Base-by-base conservation (phyloP, 2,797 vertebrate genomes). In the Synanceia verrucosa region DNA sequence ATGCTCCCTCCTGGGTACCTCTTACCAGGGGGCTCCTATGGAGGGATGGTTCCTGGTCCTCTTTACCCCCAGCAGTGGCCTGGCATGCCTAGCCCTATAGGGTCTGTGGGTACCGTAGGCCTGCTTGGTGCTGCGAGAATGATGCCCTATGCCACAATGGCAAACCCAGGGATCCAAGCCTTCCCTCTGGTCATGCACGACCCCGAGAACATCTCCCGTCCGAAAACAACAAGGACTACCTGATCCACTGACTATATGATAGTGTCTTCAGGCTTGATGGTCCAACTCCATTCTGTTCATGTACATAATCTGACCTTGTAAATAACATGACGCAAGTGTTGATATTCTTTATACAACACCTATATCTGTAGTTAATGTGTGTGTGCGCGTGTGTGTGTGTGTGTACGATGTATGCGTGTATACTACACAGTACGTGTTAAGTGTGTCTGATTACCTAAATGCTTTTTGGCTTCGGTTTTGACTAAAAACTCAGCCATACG, bases 141-240 rank as follows among this genome's bases (percentile, higher is more conserved):
- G 69, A 90, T 89, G 24, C 88, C 65, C 29, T 90, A 93, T 58
- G 72, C 92, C 0, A 65, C 93, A 10, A 81, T 94, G 37, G 84
- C 89, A 79, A 91, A 84, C 66, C 76, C 78, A 43, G 90, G 92
- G 78, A 70, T 94, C 73, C 94, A 89, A 44, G 46, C 89, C 65
- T 95, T 94, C 82, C 94, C 96, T 1, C 64, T 85, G 79, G 85
- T 88, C 6, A 80, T 93, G 79, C 90, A 83, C 86, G 93, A 89
- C 3, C 88, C 95, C 0, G 79, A 92, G 6, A 88, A 86, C 9
- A 87, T 87, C 36, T 68, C 86, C 0, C 91, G 85, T 37, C 79
- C 93, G 2, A 93, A 95, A 46, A 92, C 83, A 64, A 87, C 95
- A 70, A 94, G 93, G 74, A 94, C 95, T 93, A 94, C 90, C 11